A percentile compares a stretch with the other conserved stretches of the same genome.
Evolutionary conservation across 2,797 vertebrate species (phyloP).

Genomic region (Poecilia velifera): DNA sequence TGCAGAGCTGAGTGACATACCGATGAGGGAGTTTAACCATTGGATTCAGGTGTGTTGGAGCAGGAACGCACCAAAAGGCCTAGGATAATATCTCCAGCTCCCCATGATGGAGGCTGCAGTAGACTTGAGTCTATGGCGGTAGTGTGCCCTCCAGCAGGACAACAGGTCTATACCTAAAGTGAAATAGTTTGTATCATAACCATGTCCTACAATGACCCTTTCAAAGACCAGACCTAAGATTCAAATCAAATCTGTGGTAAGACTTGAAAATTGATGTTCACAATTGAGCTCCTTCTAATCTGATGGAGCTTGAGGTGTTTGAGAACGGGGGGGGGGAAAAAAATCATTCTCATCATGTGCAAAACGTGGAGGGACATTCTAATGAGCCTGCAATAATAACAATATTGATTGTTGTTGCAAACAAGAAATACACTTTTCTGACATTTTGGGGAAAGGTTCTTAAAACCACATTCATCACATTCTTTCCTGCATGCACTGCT

Average conservation of each 20-base stretch:
- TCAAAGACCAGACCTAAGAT: background rate
- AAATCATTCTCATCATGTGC: background rate
- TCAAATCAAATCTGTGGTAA: background rate
- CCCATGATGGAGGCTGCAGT: background rate
- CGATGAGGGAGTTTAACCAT: background rate
- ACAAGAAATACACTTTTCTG: background rate
- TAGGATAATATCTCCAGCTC: background rate
- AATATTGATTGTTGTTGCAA: background rate
- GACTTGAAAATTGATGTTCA: background rate
- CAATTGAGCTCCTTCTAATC: background rate
- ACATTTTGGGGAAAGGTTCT: background rate
- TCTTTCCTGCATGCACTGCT: background rate
- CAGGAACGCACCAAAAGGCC: background rate
- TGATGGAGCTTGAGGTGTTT: background rate
- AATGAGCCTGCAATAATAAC: background rate
- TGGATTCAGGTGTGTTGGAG: background rate
- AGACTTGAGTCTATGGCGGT: background rate
- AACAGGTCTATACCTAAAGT: background rate
- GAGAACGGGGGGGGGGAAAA: background rate
- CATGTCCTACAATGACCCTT: background rate
- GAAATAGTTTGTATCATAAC: background rate
- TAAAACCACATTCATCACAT: background rate
- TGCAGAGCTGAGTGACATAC: background rate
- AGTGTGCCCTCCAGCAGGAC: background rate
- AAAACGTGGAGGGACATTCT: background rate